Evolutionary conservation across 2,888 invertebrate species (phyloP).

Genomic region (Ormyrus nitidulus): DNA sequence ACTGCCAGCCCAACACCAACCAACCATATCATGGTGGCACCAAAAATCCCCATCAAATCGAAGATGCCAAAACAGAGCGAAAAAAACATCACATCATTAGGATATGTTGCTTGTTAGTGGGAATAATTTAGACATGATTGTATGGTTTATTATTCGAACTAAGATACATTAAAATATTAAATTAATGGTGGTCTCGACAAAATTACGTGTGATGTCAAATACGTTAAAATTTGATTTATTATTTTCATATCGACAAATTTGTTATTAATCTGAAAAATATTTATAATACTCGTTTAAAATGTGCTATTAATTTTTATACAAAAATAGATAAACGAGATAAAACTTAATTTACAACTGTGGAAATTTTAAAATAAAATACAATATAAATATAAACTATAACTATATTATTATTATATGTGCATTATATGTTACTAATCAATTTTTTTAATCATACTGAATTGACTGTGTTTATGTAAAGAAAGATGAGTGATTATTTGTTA

Average conservation of each 20-base stretch:
- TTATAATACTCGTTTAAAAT: too few species aligned
- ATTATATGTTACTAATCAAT: conserved; percentile 24
- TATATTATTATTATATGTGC: conserved; percentile 33
- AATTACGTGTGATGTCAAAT: too few species aligned
- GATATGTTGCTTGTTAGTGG: conserved; percentile 68
- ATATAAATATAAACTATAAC: conserved; percentile 12
- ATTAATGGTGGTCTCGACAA: too few species aligned
- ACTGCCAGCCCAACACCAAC: conserved; percentile 74
- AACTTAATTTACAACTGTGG: not conserved
- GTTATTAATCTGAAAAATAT: too few species aligned
- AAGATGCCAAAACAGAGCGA: conserved; percentile 71
- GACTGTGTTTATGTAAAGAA: conserved; percentile 18
- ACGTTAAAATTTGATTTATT: too few species aligned
- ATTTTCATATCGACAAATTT: not conserved
- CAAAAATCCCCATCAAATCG: conserved; percentile 71
- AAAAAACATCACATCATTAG: conserved; percentile 72
- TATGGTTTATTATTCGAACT: conserved; percentile 25
- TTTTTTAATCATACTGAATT: conserved; percentile 35
- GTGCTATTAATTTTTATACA: too few species aligned
- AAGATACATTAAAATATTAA: not conserved
- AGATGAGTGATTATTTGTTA: conserved; percentile 24
- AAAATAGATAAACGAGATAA: too few species aligned
- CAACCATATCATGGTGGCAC: conserved; percentile 71
- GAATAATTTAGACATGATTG: conserved; percentile 58
- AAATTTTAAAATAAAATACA: conserved; percentile 21